phyloP scores from a whole-genome alignment of 2,113 vertebrate species.

The Excalfactoria chinensis region DNA sequence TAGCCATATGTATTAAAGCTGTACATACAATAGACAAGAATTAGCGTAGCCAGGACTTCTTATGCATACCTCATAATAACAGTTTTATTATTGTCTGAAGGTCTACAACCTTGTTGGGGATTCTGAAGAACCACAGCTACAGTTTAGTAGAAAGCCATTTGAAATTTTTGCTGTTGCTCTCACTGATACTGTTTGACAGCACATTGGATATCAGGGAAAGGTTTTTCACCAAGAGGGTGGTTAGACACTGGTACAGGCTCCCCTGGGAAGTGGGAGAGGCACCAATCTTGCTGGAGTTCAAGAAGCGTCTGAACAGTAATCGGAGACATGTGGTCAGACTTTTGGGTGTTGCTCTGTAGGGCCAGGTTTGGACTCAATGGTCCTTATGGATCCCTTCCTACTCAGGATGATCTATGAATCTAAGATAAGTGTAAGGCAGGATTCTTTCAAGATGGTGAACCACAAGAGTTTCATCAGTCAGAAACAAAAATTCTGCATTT shows the following conservation, averaged over 20 bases:
- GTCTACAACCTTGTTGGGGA: neutral
- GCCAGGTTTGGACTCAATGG: too few relatives aligned
- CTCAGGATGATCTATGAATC: too few relatives aligned
- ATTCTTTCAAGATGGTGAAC: neutral
- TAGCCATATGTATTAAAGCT: neutral
- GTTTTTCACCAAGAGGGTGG: too few relatives aligned
- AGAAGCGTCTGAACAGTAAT: too few relatives aligned
- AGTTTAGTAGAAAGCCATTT: neutral
- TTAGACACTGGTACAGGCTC: too few relatives aligned
- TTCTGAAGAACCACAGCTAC: neutral
- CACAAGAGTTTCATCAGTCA: neutral
- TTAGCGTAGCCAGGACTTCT: neutral
- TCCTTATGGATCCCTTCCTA: too few relatives aligned
- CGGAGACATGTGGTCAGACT: too few relatives aligned
- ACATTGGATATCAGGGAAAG: too few relatives aligned
- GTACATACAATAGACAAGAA: neutral
- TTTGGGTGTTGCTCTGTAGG: too few relatives aligned
- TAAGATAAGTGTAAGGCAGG: neutral
- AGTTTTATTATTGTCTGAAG: neutral
- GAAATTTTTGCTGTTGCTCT: neutral
- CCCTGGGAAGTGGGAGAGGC: too few relatives aligned
- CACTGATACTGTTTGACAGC: neutral
- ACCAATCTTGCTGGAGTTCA: too few relatives aligned
- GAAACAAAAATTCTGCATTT: neutral
- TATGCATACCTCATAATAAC: neutral